A percentile compares a stretch with the other conserved stretches of the same genome.
Conservation (phyloP, 2,888 invertebrate species). For the Torymus auratus region DNA sequence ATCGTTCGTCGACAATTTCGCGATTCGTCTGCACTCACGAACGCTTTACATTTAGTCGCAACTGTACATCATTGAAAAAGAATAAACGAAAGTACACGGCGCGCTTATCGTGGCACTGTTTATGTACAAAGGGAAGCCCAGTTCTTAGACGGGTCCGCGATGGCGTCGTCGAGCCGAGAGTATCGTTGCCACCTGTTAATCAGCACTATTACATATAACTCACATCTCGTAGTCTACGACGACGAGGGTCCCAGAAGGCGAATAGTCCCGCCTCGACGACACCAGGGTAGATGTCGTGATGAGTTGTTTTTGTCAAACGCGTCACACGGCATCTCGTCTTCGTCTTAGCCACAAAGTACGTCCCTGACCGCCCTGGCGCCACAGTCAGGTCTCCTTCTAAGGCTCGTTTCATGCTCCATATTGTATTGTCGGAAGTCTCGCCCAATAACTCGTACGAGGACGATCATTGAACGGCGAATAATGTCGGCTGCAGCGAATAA, state of each 20-base stretch:
- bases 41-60: background rate
- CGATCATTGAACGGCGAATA: no score
- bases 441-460: background rate
- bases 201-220: no score
- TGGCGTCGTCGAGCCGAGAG: constrained; percentile 15
- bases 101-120: constrained; percentile 21
- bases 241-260: background rate
- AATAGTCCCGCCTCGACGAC: constrained; percentile 12
- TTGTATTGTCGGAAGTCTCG: background rate
- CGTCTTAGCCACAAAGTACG: constrained; percentile 75
- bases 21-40: background rate
- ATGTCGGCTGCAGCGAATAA: no score
- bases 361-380: constrained; percentile 74
- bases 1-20: constrained; percentile 5
- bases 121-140: constrained; percentile 37
- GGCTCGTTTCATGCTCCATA: constrained; percentile 71
- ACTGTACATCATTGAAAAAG: constrained; percentile 27
- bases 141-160: constrained; percentile 8
- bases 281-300: constrained; percentile 35
- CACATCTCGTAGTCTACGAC: no score
- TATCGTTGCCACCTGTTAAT: background rate
- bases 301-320: background rate
- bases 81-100: constrained; percentile 3
- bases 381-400: constrained; percentile 71
- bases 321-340: constrained; percentile 44